Percentiles rank a stretch among this genome's conserved stretches.
phyloP scores from a whole-genome alignment of 1,140 invertebrate species.

The Daktulosphaira vitifoliae region DNA sequence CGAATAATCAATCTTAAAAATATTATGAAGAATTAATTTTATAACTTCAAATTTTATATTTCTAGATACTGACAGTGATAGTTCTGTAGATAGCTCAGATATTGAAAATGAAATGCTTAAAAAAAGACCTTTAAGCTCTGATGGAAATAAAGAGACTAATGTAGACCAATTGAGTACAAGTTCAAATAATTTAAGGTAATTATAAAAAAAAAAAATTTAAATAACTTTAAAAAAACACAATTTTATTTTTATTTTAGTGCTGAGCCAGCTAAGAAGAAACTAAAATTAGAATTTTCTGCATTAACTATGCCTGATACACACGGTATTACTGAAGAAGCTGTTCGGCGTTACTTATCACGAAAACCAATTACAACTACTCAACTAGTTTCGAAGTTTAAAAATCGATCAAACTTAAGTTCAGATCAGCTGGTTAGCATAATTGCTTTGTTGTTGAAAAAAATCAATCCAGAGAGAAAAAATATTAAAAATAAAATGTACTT shows the following conservation, averaged over 20 bases:
- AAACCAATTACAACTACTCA: conserved; percentile 96
- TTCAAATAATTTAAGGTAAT: conserved; percentile 4
- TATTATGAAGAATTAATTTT: too few species aligned
- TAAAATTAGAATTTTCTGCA: conserved; percentile 34
- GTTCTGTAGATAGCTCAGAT: conserved; percentile 19
- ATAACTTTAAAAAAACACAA: not conserved
- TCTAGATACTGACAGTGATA: conserved; percentile 13
- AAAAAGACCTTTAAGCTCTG: conserved; percentile 1
- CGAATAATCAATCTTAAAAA: too few species aligned
- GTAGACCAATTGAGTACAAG: not conserved
- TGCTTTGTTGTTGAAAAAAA: conserved; percentile 87
- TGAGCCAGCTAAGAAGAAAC: conserved; percentile 36
- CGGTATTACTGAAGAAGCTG: conserved; percentile 88
- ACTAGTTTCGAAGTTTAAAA: conserved; percentile 88
- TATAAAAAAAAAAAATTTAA: too few species aligned
- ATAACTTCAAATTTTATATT: not conserved
- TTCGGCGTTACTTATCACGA: conserved; percentile 81
- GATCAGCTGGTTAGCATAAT: conserved; percentile 86
- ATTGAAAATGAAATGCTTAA: conserved; percentile 12
- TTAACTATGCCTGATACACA: conserved; percentile 52
- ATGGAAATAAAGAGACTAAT: not conserved
- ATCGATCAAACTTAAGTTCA: conserved; percentile 77
- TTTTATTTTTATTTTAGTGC: conserved; percentile 15
- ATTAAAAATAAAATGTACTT: conserved; percentile 93
- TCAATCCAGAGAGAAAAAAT: conserved; percentile 86